phyloP scores from a whole-genome alignment of 1,140 invertebrate genomes.

The Drosophila punjabiensis region DNA sequence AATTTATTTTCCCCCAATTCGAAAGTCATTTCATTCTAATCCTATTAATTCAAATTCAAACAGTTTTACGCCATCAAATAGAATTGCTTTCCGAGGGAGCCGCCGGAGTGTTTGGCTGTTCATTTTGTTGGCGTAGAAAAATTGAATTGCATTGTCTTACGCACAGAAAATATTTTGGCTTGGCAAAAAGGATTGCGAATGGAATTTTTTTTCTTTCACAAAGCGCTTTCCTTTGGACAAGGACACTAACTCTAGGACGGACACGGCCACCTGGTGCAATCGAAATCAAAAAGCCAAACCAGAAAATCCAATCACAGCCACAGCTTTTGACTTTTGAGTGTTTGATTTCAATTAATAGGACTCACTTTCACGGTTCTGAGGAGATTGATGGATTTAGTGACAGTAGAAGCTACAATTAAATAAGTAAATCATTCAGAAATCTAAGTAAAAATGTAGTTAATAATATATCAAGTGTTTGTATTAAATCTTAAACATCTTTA shows the following conservation, averaged over 20 bases:
- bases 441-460: neutral
- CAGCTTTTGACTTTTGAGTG: constrained; percentile 52
- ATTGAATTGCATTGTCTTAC: constrained; percentile 73
- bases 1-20: constrained; percentile 75
- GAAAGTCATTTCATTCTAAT: constrained; percentile 69
- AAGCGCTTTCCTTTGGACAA: constrained; percentile 31
- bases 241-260: neutral
- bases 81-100: constrained; percentile 43
- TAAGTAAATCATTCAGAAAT: neutral
- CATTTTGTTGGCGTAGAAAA: constrained; percentile 64
- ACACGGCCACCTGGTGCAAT: constrained; percentile 49
- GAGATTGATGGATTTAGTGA: neutral
- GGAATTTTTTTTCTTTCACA: constrained; percentile 28
- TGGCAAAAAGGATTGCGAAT: constrained; percentile 37
- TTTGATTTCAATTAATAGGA: constrained; percentile 73
- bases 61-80: constrained; percentile 51
- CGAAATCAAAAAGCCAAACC: constrained; percentile 49
- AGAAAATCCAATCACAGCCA: constrained; percentile 42
- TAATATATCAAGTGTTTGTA: neutral
- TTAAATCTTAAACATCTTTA: neutral
- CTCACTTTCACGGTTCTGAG: constrained; percentile 12
- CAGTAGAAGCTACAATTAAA: neutral
- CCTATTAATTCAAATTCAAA: constrained; percentile 77
- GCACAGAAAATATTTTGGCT: constrained; percentile 70
- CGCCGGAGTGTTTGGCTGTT: constrained; percentile 37